Percentiles rank a stretch among this genome's conserved stretches.
phyloP scores from a whole-genome alignment of 2,888 invertebrate genomes.

The Incurvaria masculella region DNA sequence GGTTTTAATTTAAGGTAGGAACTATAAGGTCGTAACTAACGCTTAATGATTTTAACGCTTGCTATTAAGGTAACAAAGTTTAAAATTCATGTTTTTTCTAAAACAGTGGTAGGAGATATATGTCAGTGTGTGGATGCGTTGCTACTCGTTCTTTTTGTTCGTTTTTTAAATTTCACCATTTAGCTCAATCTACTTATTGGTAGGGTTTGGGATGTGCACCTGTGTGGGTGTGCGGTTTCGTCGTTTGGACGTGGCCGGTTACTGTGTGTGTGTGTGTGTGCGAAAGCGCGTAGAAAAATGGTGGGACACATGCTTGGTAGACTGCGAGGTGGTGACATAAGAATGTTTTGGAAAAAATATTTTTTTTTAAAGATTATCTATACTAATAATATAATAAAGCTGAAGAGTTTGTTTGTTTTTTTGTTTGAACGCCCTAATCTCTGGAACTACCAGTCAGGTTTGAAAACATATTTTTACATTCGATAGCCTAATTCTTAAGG shows the following conservation, averaged over 20 bases:
- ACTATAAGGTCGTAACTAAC: too few species aligned
- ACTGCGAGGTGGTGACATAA: background rate
- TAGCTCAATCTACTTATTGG: constrained; percentile 59
- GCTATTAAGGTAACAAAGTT: too few species aligned
- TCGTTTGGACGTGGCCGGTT: constrained; percentile 21
- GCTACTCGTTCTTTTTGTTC: constrained; percentile 52
- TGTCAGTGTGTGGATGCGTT: constrained; percentile 32
- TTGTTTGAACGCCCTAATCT: too few species aligned
- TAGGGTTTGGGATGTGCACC: constrained; percentile 19
- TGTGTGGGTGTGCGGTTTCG: constrained; percentile 39
- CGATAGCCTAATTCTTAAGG: too few species aligned
- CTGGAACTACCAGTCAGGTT: too few species aligned
- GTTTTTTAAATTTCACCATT: constrained; percentile 57
- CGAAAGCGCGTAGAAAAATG: constrained; percentile 7
- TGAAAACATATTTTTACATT: too few species aligned
- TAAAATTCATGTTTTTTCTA: too few species aligned
- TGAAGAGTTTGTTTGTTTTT: too few species aligned
- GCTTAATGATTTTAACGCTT: too few species aligned
- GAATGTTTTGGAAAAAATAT: background rate
- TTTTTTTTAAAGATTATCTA: too few species aligned
- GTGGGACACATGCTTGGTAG: constrained; percentile 1
- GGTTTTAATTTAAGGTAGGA: constrained; percentile 1
- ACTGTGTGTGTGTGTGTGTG: background rate
- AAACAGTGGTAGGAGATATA: constrained; percentile 18
- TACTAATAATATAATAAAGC: too few species aligned